phyloP scores from a whole-genome alignment of 1,140 invertebrate species.

The Cydia amplana region DNA sequence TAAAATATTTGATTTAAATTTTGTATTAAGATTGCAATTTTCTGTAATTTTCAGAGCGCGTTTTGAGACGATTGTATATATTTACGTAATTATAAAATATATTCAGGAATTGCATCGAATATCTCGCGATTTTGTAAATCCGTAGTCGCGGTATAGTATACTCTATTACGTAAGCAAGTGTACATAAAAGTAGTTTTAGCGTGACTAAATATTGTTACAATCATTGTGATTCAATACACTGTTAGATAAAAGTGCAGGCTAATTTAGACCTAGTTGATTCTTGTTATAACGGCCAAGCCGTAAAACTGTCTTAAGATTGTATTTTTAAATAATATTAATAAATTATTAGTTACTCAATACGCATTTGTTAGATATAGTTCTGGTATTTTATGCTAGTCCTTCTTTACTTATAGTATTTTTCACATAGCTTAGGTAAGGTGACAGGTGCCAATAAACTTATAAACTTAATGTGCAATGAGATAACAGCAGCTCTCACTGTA shows the following conservation, averaged over 20 bases:
- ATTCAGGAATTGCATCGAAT: slow-evolving; percentile 17
- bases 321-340: background rate
- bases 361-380: background rate
- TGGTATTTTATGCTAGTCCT: background rate
- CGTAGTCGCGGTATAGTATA: slow-evolving; percentile 21
- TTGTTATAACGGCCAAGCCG: slow-evolving; percentile 11
- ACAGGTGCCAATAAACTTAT: no score
- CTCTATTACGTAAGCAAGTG: slow-evolving; percentile 2
- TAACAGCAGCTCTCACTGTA: no score
- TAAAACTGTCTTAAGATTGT: background rate
- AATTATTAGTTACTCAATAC: background rate
- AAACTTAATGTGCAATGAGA: no score
- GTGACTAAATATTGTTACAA: background rate
- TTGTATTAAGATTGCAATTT: background rate
- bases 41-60: background rate
- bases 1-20: background rate
- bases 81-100: background rate
- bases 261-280: slow-evolving; percentile 20
- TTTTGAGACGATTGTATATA: background rate
- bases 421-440: no score
- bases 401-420: no score
- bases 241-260: slow-evolving; percentile 16
- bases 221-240: slow-evolving; percentile 29
- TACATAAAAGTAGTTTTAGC: slow-evolving; percentile 19
- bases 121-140: slow-evolving; percentile 15